Conservation (phyloP, 2,797 vertebrate species). For the Mormyrus proboscirostris region DNA sequence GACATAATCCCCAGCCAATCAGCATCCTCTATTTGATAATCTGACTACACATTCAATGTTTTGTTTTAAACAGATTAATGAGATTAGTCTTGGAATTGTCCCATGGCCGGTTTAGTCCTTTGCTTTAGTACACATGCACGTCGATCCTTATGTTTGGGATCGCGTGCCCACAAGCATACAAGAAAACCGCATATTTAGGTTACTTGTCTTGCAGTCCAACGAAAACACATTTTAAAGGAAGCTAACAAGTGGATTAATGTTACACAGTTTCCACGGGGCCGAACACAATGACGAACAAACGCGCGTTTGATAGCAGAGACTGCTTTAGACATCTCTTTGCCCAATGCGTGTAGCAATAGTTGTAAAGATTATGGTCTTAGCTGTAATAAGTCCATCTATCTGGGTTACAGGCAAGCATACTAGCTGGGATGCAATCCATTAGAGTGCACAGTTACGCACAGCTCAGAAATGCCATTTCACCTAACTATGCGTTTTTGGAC, state of each 20-base stretch:
- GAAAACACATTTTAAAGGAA: neutral
- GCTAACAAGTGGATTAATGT: neutral
- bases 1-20: slow-evolving; percentile 15
- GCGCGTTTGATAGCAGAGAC: neutral
- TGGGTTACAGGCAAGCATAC: neutral
- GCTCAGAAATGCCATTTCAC: neutral
- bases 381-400: neutral
- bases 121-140: neutral
- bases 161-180: too few species aligned
- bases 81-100: neutral
- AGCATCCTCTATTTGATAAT: neutral
- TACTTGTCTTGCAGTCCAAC: neutral
- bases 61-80: slow-evolving; percentile 15
- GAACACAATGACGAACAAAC: neutral
- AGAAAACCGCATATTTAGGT: neutral
- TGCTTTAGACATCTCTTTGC: neutral
- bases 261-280: neutral
- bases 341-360: neutral
- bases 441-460: neutral
- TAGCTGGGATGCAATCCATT: neutral
- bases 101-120: neutral
- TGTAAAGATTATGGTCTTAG: neutral
- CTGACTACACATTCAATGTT: slow-evolving; percentile 22
- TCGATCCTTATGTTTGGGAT: neutral
- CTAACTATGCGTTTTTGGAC: neutral